Percentiles rank a stretch among this genome's conserved stretches.
Conservation (phyloP, 1,140 invertebrate species). For the Euborellia annulipes region DNA sequence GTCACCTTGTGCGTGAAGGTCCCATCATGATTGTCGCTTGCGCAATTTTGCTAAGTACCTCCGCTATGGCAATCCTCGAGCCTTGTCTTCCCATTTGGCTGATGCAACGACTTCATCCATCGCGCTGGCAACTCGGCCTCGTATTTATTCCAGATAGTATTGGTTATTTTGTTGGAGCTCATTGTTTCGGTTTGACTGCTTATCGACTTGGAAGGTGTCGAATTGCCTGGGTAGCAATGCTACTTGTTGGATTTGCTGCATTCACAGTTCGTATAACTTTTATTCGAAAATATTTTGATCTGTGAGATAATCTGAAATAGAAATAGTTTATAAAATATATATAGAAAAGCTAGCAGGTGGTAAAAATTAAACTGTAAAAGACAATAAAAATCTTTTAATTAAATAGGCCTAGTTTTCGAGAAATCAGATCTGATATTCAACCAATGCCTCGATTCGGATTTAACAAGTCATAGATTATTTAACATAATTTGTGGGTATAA, state of each 20-base stretch:
- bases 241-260: slow-evolving; percentile 42
- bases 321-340: too few relatives aligned
- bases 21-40: slow-evolving; percentile 42
- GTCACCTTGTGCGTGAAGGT: slow-evolving; percentile 36
- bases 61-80: slow-evolving; percentile 63
- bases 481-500: too few relatives aligned
- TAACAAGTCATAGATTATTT: too few relatives aligned
- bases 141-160: slow-evolving; percentile 71
- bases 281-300: background rate
- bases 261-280: slow-evolving; percentile 36
- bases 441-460: too few relatives aligned
- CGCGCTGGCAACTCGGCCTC: slow-evolving; percentile 61
- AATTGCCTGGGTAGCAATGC: slow-evolving; percentile 41
- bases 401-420: too few relatives aligned
- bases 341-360: too few relatives aligned
- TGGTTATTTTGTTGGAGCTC: slow-evolving; percentile 65
- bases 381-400: too few relatives aligned
- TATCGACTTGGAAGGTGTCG: slow-evolving; percentile 45
- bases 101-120: slow-evolving; percentile 49
- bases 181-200: slow-evolving; percentile 50
- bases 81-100: slow-evolving; percentile 71
- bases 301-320: background rate
- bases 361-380: too few relatives aligned
- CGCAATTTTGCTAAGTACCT: slow-evolving; percentile 57
- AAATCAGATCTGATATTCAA: too few relatives aligned